Conservation (phyloP, 2,113 vertebrate species). For the Sakesphorus luctuosus region DNA sequence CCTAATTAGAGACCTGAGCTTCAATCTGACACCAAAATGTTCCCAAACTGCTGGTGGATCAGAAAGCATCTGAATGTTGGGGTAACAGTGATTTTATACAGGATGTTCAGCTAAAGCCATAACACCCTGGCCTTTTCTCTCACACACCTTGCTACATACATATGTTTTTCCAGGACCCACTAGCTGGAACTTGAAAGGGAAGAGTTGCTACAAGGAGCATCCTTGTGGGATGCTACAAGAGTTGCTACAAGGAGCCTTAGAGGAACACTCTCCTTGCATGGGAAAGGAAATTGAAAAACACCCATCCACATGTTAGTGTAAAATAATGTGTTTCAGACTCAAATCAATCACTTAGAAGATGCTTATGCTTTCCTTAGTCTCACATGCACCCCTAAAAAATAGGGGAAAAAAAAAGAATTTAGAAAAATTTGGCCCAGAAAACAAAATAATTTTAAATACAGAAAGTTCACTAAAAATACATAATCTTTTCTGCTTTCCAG, state of each 20-base stretch:
- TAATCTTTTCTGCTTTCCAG: neutral
- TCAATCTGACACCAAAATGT: neutral
- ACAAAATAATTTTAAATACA: neutral
- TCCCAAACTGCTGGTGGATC: neutral
- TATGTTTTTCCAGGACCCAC: neutral
- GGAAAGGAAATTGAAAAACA: neutral
- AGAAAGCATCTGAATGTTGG: neutral
- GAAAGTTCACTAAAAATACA: neutral
- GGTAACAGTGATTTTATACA: neutral
- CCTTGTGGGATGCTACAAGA: neutral
- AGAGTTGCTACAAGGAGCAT: neutral
- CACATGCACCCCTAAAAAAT: rapidly evolving
- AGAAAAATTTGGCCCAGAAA: neutral
- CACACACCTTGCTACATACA: rapidly evolving
- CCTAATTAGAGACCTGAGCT: neutral
- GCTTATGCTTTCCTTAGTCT: neutral
- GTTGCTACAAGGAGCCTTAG: neutral
- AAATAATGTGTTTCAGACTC: neutral
- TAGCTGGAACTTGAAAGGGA: neutral
- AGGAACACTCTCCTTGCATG: neutral
- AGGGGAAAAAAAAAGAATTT: neutral
- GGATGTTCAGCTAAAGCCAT: neutral
- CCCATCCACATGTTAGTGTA: rapidly evolving
- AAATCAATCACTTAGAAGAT: neutral
- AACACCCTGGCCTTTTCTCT: neutral